Base-by-base conservation (phyloP, 1,140 invertebrate genomes). In the Spodoptera litura region DNA sequence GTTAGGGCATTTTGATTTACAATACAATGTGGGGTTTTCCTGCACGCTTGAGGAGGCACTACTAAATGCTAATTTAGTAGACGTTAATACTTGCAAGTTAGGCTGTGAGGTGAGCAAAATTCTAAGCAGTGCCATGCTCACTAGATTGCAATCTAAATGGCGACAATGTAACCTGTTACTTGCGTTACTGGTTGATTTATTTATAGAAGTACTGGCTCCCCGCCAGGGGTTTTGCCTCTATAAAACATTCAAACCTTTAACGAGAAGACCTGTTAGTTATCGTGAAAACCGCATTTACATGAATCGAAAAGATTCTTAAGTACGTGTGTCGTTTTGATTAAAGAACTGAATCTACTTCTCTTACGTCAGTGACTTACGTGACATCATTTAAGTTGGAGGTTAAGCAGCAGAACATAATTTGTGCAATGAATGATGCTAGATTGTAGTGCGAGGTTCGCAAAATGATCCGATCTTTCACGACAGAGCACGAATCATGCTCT, bases 381-480 rank as follows among this genome's bases (percentile, higher is more conserved):
- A 74, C 56, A 56, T 59, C 72, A 74, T 31, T 13, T 15, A 52
- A 13, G 44, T 38, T 59, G 25, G 56, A 74, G 55, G 72, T 59
- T 74, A 61, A 51, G 56, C 51, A 55, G 49, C 35, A 20, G 52
- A 38, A 38, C 52, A 56, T 64, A 52, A 64, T 62, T 52, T 64
- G 59, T 20, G 52, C 64, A 53, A 75, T 75, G 59, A 55, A 59
- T 49, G 51, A 64, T 75, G 49, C 38, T 0, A 75, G 66, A 70
- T 53, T 27, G 10, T 27, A 2, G 49, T 12, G 11, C 49, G 31
- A 15, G 49, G 53, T 53, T 68, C 52, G 73, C 73, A 27, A 62
- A 64, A 53, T 38, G 27, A 64, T 75, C 13, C 49, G 52, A 77
- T 77, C 74, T 66, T 77, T 68, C 74, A 77, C 62, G 74, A 77